Percentiles rank a stretch among this genome's conserved stretches.
These are phyloP conservation scores for Polyommatus icarus DNA, from an alignment of 2,888 invertebrate species.

Conservation along the genomic window DNA sequence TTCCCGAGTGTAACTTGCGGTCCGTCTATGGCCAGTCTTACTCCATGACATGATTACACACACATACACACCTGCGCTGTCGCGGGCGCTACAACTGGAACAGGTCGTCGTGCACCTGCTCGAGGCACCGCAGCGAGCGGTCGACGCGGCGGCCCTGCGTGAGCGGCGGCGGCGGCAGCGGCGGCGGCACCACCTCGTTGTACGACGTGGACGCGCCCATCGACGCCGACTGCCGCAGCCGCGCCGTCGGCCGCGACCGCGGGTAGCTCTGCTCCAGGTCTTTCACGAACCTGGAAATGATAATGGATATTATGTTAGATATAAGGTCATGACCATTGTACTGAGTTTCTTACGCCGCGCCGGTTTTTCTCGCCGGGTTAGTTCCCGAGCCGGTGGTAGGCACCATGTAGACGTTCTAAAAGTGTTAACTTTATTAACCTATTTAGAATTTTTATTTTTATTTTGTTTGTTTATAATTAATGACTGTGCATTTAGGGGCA, in stretches of 20 bases:
- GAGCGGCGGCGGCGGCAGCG: conserved; percentile 82
- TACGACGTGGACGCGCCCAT: conserved; percentile 70
- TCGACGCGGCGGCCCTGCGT: conserved; percentile 90
- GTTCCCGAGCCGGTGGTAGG: too few species aligned
- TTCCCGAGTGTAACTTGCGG: too few species aligned
- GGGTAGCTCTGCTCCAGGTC: conserved; percentile 79
- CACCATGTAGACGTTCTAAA: too few species aligned
- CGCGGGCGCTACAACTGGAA: conserved; percentile 92
- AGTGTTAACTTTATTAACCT: too few species aligned
- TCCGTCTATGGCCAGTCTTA: too few species aligned
- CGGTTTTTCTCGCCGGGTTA: too few species aligned
- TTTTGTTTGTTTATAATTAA: too few species aligned
- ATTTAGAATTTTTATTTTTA: too few species aligned
- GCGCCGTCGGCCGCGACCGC: conserved; percentile 76
- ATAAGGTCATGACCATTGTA: background rate
- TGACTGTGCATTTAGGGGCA: too few species aligned
- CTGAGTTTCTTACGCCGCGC: too few species aligned
- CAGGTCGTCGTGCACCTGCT: conserved; percentile 92
- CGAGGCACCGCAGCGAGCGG: conserved; percentile 89
- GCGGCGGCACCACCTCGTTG: conserved; percentile 73
- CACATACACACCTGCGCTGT: conserved; percentile 64
- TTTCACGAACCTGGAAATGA: conserved; percentile 75
- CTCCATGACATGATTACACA: background rate
- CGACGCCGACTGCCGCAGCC: conserved; percentile 80
- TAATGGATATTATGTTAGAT: background rate